Evolutionary conservation across 2,888 invertebrate genomes (phyloP).

Genomic region (Thelaira solivaga): DNA sequence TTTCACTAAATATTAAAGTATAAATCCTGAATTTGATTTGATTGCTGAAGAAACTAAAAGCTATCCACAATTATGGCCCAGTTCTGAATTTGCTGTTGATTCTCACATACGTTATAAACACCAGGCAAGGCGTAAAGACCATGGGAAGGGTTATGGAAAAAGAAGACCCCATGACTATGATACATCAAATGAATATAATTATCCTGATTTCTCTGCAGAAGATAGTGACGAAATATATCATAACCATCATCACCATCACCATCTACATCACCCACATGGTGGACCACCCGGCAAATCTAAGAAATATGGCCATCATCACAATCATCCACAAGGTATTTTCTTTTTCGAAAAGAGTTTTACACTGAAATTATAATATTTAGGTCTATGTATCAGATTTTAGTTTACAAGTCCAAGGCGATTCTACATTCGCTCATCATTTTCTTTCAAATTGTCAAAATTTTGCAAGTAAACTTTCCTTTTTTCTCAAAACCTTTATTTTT

Average conservation of each 20-base stretch:
- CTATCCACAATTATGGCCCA: slow-evolving; percentile 36
- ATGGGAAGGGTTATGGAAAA: slow-evolving; percentile 3
- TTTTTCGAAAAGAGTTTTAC: too few relatives aligned
- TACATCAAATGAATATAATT: not conserved
- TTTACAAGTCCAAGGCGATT: too few relatives aligned
- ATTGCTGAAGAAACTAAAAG: slow-evolving; percentile 18
- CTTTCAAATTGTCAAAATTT: too few relatives aligned
- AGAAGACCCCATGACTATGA: not conserved
- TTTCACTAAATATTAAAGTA: slow-evolving; percentile 32
- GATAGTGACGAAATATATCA: slow-evolving; percentile 12
- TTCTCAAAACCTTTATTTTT: too few relatives aligned
- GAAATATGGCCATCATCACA: not conserved
- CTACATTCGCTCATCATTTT: too few relatives aligned
- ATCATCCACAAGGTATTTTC: not conserved
- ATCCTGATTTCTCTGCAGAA: slow-evolving; percentile 17
- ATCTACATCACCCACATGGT: slow-evolving; percentile 19
- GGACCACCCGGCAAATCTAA: slow-evolving; percentile 5
- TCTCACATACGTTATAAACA: slow-evolving; percentile 21
- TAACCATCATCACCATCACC: too few relatives aligned
- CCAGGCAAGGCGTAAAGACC: not conserved
- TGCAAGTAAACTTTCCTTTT: too few relatives aligned
- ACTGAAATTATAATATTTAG: too few relatives aligned
- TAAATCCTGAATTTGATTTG: slow-evolving; percentile 40
- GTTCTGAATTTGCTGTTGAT: not conserved
- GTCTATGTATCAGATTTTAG: too few relatives aligned